phyloP scores from a whole-genome alignment of 2,113 vertebrate genomes.

The Alouatta palliata region DNA sequence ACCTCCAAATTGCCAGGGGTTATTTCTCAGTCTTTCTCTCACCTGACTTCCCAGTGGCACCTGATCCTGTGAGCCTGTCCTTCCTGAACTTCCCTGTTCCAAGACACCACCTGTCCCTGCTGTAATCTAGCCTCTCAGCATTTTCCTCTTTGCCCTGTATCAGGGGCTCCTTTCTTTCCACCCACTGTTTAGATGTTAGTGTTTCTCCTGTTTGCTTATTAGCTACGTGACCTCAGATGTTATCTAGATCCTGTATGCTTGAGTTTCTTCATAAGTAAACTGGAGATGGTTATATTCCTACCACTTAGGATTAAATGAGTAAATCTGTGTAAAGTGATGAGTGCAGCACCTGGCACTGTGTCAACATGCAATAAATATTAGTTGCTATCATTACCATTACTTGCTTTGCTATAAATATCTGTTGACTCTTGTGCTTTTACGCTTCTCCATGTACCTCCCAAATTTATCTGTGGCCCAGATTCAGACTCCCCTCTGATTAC shows the following conservation, averaged over 20 bases:
- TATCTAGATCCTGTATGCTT: background rate
- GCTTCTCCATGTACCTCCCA: background rate
- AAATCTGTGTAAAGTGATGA: background rate
- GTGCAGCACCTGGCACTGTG: background rate
- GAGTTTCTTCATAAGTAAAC: constrained; percentile 32
- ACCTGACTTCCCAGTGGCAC: constrained; percentile 5
- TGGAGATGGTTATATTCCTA: background rate
- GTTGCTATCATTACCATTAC: background rate
- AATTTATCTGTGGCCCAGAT: background rate
- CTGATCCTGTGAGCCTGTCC: background rate
- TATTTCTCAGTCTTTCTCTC: constrained; percentile 44
- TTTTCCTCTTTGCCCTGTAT: background rate
- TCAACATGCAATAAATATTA: background rate
- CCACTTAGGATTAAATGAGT: background rate
- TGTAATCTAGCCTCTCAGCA: background rate
- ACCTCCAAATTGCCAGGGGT: constrained; percentile 39
- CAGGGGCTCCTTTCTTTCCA: background rate
- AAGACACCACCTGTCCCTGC: background rate
- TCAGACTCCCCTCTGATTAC: background rate
- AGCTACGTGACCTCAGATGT: constrained; percentile 16
- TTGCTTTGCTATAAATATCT: constrained; percentile 35
- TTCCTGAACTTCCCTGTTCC: background rate
- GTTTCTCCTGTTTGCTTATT: background rate
- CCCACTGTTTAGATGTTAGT: background rate
- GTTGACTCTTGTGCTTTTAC: constrained; percentile 5